These are phyloP conservation scores for Oedothorax gibbosus DNA, from an alignment of 1,140 invertebrate species.

Conservation along the genomic window DNA sequence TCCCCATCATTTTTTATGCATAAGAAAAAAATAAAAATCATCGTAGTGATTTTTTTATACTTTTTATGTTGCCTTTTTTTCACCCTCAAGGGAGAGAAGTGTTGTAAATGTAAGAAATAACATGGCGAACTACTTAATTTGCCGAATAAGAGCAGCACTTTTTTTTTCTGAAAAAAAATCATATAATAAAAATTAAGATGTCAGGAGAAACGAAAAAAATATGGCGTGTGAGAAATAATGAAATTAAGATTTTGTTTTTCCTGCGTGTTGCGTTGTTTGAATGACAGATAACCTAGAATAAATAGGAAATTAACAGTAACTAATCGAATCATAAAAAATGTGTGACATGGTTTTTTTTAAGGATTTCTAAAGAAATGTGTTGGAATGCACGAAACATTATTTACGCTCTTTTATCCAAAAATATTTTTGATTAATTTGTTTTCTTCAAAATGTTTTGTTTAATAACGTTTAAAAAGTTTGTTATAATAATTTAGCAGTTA, in stretches of 20 bases:
- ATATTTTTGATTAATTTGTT: too few species aligned
- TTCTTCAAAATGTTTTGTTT: too few species aligned
- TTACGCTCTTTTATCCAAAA: neutral
- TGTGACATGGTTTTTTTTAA: neutral
- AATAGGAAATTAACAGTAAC: too few species aligned
- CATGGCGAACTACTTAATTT: constrained; percentile 46
- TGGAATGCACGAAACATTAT: neutral
- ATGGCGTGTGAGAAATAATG: constrained; percentile 21
- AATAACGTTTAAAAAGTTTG: too few species aligned
- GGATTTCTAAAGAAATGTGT: neutral
- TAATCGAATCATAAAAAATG: too few species aligned
- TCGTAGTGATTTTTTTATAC: constrained; percentile 10
- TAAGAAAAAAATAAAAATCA: constrained; percentile 24
- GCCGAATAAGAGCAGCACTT: constrained; percentile 18
- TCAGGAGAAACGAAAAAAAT: constrained; percentile 33
- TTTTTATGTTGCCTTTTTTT: constrained; percentile 20
- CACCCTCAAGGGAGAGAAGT: neutral
- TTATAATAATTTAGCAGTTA: too few species aligned
- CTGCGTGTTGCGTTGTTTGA: neutral
- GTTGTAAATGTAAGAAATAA: constrained; percentile 40
- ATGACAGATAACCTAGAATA: neutral
- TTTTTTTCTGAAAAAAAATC: constrained; percentile 4
- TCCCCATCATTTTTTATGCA: constrained; percentile 30
- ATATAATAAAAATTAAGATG: constrained; percentile 14
- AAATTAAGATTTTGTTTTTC: constrained; percentile 52